Evolutionary conservation across 2,888 invertebrate genomes (phyloP).

Genomic region (Drosophila atripex): DNA sequence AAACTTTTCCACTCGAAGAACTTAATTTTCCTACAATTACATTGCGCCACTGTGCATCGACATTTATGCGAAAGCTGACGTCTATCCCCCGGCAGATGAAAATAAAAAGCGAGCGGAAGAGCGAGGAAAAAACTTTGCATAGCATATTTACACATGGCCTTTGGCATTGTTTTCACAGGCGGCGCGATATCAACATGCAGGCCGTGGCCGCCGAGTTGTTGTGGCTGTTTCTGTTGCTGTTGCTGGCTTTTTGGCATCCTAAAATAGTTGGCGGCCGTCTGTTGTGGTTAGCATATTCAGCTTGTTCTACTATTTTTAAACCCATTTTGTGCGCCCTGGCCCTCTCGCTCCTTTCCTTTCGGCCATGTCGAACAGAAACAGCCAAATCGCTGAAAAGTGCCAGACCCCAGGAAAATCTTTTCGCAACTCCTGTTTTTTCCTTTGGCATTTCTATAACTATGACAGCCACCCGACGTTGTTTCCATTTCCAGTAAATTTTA

Average conservation of each 20-base stretch:
- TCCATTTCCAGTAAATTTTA: slow-evolving; percentile 52
- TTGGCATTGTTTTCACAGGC: slow-evolving; percentile 71
- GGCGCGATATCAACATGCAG: slow-evolving; percentile 53
- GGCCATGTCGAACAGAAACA: slow-evolving; percentile 59
- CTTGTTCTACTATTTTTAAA: slow-evolving; percentile 37
- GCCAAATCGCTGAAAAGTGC: slow-evolving; percentile 25
- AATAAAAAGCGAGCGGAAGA: slow-evolving; percentile 7
- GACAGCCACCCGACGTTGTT: slow-evolving; percentile 41
- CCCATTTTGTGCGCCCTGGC: slow-evolving; percentile 16
- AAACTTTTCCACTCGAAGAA: slow-evolving; percentile 39
- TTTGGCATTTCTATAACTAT: slow-evolving; percentile 9
- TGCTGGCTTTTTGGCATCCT: slow-evolving; percentile 67
- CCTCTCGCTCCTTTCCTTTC: slow-evolving; percentile 15
- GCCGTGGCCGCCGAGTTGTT: slow-evolving; percentile 10
- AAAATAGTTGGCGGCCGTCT: slow-evolving; percentile 74
- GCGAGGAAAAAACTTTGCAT: slow-evolving; percentile 49
- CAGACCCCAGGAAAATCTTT: slow-evolving; percentile 23
- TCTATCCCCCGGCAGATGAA: slow-evolving; percentile 19
- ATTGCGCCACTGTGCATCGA: slow-evolving; percentile 53
- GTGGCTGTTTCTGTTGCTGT: slow-evolving; percentile 41
- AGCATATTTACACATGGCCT: slow-evolving; percentile 75
- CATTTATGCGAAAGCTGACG: slow-evolving; percentile 37
- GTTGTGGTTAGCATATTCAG: slow-evolving; percentile 67
- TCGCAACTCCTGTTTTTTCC: slow-evolving; percentile 17
- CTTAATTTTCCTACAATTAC: slow-evolving; percentile 37